Evolutionary conservation across 2,113 vertebrate genomes (phyloP).

Genomic region (Hepsetus odoe): DNA sequence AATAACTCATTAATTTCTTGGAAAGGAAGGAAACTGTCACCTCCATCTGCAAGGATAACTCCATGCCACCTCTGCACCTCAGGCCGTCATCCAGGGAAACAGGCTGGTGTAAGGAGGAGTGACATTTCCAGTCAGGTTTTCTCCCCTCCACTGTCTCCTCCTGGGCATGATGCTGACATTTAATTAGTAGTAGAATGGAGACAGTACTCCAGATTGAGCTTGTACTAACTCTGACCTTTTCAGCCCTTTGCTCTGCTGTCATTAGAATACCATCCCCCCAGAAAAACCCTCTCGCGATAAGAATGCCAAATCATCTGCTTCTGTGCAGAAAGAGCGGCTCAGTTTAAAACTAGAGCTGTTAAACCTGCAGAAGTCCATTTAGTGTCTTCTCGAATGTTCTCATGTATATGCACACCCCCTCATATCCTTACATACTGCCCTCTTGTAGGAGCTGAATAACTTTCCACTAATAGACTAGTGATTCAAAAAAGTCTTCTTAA

Average conservation of each 20-base stretch:
- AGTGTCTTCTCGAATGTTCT: constrained; percentile 12
- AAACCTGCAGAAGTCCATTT: constrained; percentile 30
- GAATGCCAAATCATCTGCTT: constrained; percentile 43
- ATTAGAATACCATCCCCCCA: constrained; percentile 65
- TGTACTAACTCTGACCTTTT: constrained; percentile 76
- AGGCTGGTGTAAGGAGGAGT: constrained; percentile 46
- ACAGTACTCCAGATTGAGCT: constrained; percentile 69
- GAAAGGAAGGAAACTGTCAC: constrained; percentile 40
- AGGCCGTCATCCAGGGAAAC: constrained; percentile 51
- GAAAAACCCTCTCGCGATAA: constrained; percentile 57
- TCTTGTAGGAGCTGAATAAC: not conserved
- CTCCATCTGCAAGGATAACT: constrained; percentile 46
- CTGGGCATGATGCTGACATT: constrained; percentile 72
- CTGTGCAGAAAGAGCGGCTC: constrained; percentile 16
- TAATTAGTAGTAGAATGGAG: constrained; percentile 78
- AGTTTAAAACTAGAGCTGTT: constrained; percentile 23
- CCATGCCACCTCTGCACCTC: constrained; percentile 34
- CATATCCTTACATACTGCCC: not conserved
- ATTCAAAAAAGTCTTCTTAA: too few relatives aligned
- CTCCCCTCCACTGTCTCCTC: constrained; percentile 46
- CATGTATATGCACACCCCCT: not conserved
- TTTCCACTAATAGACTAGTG: too few relatives aligned
- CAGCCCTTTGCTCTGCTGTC: constrained; percentile 72
- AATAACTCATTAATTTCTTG: constrained; percentile 45
- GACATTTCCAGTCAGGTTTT: constrained; percentile 57